These are phyloP conservation scores for Erebia epiphron DNA, from an alignment of 2,888 invertebrate genomes.

Conservation along the genomic window DNA sequence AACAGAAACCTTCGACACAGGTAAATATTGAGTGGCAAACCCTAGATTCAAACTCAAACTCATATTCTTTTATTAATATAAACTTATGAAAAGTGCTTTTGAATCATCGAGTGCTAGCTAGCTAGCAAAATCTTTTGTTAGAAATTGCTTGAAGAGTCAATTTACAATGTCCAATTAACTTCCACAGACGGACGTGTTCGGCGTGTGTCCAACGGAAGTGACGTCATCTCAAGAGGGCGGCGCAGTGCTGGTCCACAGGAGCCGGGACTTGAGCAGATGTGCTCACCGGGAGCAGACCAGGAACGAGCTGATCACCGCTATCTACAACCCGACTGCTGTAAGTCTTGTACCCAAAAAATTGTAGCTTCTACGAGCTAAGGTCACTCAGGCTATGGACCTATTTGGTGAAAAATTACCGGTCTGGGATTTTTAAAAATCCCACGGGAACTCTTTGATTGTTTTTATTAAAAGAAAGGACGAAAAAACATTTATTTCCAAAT, in stretches of 20 bases:
- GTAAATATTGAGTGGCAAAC: slow-evolving; percentile 44
- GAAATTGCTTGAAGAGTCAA: not conserved
- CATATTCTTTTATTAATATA: not conserved
- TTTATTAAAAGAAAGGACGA: too few relatives aligned
- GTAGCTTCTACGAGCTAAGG: not conserved
- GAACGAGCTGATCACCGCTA: slow-evolving; percentile 81
- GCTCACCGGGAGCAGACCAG: slow-evolving; percentile 87
- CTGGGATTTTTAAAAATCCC: too few relatives aligned
- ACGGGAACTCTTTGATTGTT: too few relatives aligned
- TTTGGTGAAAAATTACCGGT: too few relatives aligned
- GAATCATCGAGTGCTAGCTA: too few relatives aligned
- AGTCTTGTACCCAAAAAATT: slow-evolving; percentile 49
- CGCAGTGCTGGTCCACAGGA: slow-evolving; percentile 84
- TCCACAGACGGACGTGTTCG: slow-evolving; percentile 88
- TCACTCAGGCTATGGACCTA: too few relatives aligned
- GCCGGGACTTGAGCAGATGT: slow-evolving; percentile 88
- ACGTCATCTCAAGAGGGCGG: slow-evolving; percentile 80
- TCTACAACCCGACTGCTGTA: slow-evolving; percentile 79
- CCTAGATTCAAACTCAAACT: not conserved
- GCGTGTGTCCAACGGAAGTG: slow-evolving; percentile 91
- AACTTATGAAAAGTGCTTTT: too few relatives aligned
- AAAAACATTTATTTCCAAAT: too few relatives aligned
- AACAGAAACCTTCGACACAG: slow-evolving; percentile 75
- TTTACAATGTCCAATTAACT: not conserved
- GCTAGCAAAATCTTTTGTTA: not conserved